phyloP scores from a whole-genome alignment of 2,888 invertebrate species.

The Apeira syringaria region DNA sequence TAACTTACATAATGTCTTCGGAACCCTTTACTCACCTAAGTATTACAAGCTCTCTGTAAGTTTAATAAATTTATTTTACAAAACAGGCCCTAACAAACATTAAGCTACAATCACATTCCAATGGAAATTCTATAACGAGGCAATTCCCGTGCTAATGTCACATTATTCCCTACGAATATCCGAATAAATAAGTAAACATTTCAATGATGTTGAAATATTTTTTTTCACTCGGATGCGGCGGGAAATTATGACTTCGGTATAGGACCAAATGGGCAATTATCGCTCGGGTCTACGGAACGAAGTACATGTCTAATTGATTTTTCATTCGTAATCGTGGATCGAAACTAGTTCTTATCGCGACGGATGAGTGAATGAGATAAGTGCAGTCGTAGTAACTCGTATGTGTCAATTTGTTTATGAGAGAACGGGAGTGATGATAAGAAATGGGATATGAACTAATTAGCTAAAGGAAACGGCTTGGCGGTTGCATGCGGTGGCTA shows the following conservation, averaged over 20 bases:
- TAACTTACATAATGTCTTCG: too few species aligned
- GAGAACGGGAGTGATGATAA: too few species aligned
- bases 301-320: slow-evolving; percentile 16
- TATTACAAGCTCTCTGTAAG: too few species aligned
- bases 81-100: too few species aligned
- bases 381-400: too few species aligned
- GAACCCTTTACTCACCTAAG: too few species aligned
- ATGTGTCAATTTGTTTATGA: too few species aligned
- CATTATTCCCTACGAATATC: not conserved
- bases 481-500: too few species aligned
- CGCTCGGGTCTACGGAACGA: slow-evolving; percentile 6
- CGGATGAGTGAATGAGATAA: too few species aligned
- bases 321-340: slow-evolving; percentile 5
- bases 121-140: slow-evolving; percentile 1
- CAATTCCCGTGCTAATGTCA: slow-evolving; percentile 14
- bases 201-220: not conserved
- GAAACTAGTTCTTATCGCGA: slow-evolving; percentile 1
- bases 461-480: too few species aligned
- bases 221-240: slow-evolving; percentile 1
- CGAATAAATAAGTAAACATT: not conserved
- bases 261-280: slow-evolving; percentile 7
- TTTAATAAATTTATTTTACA: too few species aligned
- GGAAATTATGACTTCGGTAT: not conserved
- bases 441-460: too few species aligned
- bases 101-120: not conserved